phyloP scores from a whole-genome alignment of 2,797 vertebrate genomes.

The Phrynocephalus vlangalii region DNA sequence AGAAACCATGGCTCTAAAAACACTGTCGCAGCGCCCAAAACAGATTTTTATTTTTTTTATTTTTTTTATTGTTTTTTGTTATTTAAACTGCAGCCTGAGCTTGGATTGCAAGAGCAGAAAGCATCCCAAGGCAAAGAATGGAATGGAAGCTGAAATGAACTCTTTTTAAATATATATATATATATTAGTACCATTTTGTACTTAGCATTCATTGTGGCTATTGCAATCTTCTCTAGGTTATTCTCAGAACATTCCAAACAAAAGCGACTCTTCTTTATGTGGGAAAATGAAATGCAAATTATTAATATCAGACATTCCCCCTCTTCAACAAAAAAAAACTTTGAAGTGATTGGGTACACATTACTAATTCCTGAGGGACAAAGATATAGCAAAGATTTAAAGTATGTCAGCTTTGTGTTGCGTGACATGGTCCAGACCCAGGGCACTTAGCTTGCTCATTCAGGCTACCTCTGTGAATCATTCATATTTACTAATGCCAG shows the following conservation, averaged over 20 bases:
- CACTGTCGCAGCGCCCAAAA: not conserved
- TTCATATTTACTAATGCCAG: slow-evolving; percentile 24
- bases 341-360: slow-evolving; percentile 37
- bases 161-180: not conserved
- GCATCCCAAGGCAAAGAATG: slow-evolving; percentile 16
- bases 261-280: slow-evolving; percentile 5
- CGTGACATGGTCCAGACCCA: slow-evolving; percentile 29
- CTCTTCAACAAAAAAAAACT: not conserved
- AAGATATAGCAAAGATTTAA: slow-evolving; percentile 13
- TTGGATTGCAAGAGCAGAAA: slow-evolving; percentile 21
- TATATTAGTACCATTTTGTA: not conserved
- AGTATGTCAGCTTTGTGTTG: slow-evolving; percentile 15
- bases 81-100: slow-evolving; percentile 6
- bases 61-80: not conserved
- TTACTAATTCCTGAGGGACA: slow-evolving; percentile 9
- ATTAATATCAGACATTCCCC: slow-evolving; percentile 17
- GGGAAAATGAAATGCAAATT: slow-evolving; percentile 27
- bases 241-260: slow-evolving; percentile 10
- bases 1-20: not conserved
- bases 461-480: slow-evolving; percentile 22
- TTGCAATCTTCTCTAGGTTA: not conserved
- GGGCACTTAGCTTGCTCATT: slow-evolving; percentile 34
- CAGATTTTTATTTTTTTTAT: not conserved
- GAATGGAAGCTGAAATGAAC: not conserved
- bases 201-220: not conserved